Conservation (phyloP, 2,797 vertebrate species). For the Urocyon cinereoargenteus region DNA sequence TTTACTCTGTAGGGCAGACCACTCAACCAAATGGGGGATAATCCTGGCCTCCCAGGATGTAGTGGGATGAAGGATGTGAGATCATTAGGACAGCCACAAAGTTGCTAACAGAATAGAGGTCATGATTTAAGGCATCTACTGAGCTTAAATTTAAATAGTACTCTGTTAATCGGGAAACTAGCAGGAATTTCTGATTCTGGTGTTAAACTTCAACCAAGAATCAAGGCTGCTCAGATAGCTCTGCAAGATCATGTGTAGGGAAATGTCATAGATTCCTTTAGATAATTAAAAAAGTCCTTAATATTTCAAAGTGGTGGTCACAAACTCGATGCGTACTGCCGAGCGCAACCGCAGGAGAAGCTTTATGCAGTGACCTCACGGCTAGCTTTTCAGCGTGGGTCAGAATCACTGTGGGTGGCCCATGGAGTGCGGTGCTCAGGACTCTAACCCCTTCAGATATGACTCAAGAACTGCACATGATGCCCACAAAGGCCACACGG, state of each 20-base stretch:
- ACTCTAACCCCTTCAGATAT: slow-evolving; percentile 77
- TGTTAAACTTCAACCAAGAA: slow-evolving; percentile 22
- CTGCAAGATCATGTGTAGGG: background rate
- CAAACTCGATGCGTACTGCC: background rate
- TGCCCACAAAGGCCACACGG: slow-evolving; percentile 48
- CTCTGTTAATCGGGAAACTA: background rate
- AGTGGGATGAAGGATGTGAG: background rate
- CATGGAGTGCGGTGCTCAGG: slow-evolving; percentile 62
- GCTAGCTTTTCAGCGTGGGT: slow-evolving; percentile 38
- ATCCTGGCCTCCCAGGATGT: background rate
- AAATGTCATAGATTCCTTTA: background rate
- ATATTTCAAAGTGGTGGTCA: slow-evolving; percentile 1
- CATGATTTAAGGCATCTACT: background rate
- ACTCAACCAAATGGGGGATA: background rate
- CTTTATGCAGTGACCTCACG: background rate
- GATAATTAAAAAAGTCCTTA: background rate
- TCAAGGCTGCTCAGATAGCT: background rate
- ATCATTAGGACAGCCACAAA: background rate
- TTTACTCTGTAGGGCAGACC: background rate
- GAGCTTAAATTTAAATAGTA: background rate
- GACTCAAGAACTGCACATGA: slow-evolving; percentile 49
- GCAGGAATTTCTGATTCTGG: background rate
- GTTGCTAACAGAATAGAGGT: background rate
- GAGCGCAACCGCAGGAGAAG: background rate
- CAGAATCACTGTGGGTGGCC: slow-evolving; percentile 77